phyloP scores from a whole-genome alignment of 2,113 vertebrate genomes.

The Zosterops lateralis region DNA sequence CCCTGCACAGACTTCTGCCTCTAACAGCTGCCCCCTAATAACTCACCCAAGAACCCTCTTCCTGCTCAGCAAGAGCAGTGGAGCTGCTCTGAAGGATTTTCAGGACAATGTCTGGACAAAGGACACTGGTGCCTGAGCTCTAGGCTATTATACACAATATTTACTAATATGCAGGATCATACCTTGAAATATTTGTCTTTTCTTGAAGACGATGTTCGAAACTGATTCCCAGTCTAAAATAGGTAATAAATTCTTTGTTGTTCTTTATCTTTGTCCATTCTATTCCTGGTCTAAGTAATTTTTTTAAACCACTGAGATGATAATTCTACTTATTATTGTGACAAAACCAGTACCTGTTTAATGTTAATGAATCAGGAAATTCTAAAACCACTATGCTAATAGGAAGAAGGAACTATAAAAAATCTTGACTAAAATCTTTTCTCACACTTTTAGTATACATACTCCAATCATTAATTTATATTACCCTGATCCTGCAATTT shows the following conservation, averaged over 20 bases:
- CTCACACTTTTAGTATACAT: neutral
- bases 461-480: neutral
- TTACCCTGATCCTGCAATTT: slow-evolving; percentile 1
- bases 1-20: slow-evolving; percentile 23
- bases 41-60: neutral
- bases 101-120: neutral
- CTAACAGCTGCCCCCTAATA: neutral
- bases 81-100: neutral
- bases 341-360: neutral
- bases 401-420: neutral
- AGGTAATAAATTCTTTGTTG: neutral
- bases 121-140: neutral
- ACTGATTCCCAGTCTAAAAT: neutral
- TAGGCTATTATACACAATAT: neutral
- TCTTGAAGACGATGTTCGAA: neutral
- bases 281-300: neutral
- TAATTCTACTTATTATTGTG: neutral
- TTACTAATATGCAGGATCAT: neutral
- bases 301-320: neutral
- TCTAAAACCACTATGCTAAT: neutral
- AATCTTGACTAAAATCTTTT: neutral
- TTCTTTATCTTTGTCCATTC: neutral
- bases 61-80: neutral
- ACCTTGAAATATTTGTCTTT: neutral
- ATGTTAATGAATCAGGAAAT: neutral